These are phyloP conservation scores for Steinernema carpocapsae DNA, from an alignment of 2,888 invertebrate genomes.

Conservation along the genomic window DNA sequence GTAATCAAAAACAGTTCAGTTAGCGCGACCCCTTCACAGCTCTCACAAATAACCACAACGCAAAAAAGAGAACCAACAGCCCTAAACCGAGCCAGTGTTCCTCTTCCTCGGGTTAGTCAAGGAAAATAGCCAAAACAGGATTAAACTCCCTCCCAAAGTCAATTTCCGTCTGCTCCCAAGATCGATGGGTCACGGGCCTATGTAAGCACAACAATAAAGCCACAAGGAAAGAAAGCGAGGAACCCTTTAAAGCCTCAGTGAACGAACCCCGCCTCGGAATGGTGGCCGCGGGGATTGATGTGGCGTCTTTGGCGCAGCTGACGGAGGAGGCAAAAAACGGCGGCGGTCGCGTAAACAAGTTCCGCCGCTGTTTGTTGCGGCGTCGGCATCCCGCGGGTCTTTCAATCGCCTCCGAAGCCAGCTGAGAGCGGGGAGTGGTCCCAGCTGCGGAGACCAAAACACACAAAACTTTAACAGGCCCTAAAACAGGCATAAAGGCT, in stretches of 20 bases:
- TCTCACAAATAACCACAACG: no score
- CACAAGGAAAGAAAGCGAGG: not conserved
- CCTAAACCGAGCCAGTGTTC: no score
- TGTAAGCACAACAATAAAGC: no score
- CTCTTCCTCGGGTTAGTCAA: no score
- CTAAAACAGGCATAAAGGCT: not conserved
- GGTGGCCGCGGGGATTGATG: slow-evolving; percentile 1
- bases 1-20: not conserved
- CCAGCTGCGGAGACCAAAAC: not conserved
- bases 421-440: not conserved
- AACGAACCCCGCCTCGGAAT: slow-evolving; percentile 4
- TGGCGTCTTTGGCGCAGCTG: slow-evolving; percentile 23
- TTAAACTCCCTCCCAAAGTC: no score
- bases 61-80: no score
- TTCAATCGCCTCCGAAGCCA: not conserved
- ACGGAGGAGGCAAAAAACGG: slow-evolving; percentile 15
- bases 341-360: slow-evolving; percentile 25
- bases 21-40: no score
- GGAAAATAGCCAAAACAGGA: no score
- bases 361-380: not conserved
- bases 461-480: not conserved
- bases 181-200: no score
- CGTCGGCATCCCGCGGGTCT: not conserved
- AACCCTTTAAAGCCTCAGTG: not conserved
- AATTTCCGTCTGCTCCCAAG: no score